Percentiles rank a stretch among this genome's conserved stretches.
phyloP scores from a whole-genome alignment of 2,113 vertebrate species.

The Brachirus orientalis region DNA sequence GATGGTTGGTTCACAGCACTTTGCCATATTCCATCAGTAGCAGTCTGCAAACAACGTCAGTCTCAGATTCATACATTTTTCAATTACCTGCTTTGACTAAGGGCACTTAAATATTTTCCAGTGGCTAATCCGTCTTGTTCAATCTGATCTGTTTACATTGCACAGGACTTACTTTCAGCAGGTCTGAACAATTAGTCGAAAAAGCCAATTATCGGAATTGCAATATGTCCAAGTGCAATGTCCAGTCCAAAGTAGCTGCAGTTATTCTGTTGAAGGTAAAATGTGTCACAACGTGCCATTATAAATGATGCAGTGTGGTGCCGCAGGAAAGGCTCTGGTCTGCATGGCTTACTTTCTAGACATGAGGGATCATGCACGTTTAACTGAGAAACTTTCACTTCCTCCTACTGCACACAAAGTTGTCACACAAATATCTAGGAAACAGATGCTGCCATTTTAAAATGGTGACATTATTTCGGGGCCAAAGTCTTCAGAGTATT shows the following conservation, averaged over 20 bases:
- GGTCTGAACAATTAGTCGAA: not conserved
- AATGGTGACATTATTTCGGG: too few relatives aligned
- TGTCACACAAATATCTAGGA: too few relatives aligned
- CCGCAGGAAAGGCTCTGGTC: not conserved
- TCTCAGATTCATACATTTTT: conserved; percentile 51
- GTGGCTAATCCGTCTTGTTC: conserved; percentile 44
- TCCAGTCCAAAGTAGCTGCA: not conserved
- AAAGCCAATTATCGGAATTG: not conserved
- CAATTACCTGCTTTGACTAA: conserved; percentile 41
- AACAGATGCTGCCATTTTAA: too few relatives aligned
- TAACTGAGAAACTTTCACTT: too few relatives aligned
- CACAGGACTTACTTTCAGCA: not conserved
- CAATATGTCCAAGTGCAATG: not conserved
- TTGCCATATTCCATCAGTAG: conserved; percentile 30
- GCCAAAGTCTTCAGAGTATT: too few relatives aligned
- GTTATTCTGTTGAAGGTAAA: not conserved
- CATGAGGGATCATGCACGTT: not conserved
- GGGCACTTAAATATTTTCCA: conserved; percentile 36
- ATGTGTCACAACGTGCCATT: not conserved
- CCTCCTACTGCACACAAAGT: too few relatives aligned
- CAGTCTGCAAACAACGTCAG: conserved; percentile 53
- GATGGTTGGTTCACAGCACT: too few relatives aligned
- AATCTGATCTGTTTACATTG: conserved; percentile 25
- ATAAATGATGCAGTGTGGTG: not conserved
- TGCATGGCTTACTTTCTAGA: not conserved